phyloP scores from a whole-genome alignment of 2,888 invertebrate species.

The Sarcophaga carnaria region DNA sequence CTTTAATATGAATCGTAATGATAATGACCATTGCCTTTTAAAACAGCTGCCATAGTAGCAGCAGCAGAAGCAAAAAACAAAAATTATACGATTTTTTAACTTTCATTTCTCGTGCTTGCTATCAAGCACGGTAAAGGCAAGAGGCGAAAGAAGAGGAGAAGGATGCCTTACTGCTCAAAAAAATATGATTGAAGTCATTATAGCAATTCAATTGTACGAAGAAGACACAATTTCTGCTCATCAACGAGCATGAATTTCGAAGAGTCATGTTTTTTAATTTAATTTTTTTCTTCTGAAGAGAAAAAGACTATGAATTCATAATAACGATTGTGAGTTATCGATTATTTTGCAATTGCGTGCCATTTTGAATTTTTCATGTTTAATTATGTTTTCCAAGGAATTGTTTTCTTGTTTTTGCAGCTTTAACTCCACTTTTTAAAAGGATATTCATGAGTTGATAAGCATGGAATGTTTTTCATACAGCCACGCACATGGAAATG shows the following conservation, averaged over 20 bases:
- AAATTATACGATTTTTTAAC: slow-evolving; percentile 38
- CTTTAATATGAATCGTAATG: slow-evolving; percentile 45
- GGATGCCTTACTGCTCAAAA: not conserved
- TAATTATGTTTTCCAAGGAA: no score
- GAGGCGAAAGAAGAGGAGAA: not conserved
- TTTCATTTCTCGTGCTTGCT: not conserved
- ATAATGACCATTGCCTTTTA: slow-evolving; percentile 58
- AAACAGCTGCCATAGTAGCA: slow-evolving; percentile 11
- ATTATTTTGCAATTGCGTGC: no score
- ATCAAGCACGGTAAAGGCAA: not conserved
- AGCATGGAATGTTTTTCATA: no score
- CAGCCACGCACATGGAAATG: no score
- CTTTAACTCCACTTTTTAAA: no score
- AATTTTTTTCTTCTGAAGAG: no score
- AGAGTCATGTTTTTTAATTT: not conserved
- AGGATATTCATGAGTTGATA: no score
- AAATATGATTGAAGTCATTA: slow-evolving; percentile 55
- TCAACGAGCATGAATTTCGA: not conserved
- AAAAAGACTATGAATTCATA: no score
- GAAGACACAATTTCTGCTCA: not conserved
- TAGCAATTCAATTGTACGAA: slow-evolving; percentile 54
- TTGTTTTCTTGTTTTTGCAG: no score
- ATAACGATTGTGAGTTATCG: no score
- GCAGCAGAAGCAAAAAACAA: slow-evolving; percentile 1
- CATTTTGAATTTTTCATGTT: no score